Evolutionary conservation across 2,797 vertebrate genomes (phyloP).

Genomic region (Loriculus beryllinus): DNA sequence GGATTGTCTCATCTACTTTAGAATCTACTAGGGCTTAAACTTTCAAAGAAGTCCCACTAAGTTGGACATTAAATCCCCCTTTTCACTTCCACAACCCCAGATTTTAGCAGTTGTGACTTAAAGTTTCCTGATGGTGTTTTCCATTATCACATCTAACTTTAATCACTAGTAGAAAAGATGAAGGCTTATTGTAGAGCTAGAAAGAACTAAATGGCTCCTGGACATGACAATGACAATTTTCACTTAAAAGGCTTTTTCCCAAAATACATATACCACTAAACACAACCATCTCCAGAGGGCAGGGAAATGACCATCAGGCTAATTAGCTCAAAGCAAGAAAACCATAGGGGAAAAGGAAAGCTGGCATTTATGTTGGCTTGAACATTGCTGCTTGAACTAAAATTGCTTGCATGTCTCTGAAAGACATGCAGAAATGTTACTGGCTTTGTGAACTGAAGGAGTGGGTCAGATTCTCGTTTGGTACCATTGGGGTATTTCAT

Average conservation of each 20-base stretch:
- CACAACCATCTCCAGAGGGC: neutral
- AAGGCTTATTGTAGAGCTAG: neutral
- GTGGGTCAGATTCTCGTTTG: neutral
- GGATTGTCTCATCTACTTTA: neutral
- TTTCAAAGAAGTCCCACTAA: neutral
- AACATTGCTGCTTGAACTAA: neutral
- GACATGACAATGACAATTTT: conserved; percentile 17
- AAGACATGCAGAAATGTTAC: neutral
- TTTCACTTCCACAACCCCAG: neutral
- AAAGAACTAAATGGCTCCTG: neutral
- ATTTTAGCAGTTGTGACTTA: neutral
- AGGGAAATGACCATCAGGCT: conserved; percentile 33
- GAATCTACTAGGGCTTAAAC: neutral
- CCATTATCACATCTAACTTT: neutral
- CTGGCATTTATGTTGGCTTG: neutral
- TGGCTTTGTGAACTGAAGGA: neutral
- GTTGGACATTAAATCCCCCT: neutral
- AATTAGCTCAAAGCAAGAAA: conserved; percentile 40
- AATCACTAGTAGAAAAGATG: neutral
- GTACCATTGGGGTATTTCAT: neutral
- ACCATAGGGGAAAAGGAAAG: conserved; percentile 1
- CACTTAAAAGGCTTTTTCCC: conserved; percentile 37
- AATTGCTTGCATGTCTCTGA: neutral
- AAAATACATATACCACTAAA: conserved; percentile 26
- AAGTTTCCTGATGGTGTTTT: neutral